These are phyloP conservation scores for Eulemur coronatus DNA, from an alignment of 2,797 vertebrate genomes.

Conservation along the genomic window DNA sequence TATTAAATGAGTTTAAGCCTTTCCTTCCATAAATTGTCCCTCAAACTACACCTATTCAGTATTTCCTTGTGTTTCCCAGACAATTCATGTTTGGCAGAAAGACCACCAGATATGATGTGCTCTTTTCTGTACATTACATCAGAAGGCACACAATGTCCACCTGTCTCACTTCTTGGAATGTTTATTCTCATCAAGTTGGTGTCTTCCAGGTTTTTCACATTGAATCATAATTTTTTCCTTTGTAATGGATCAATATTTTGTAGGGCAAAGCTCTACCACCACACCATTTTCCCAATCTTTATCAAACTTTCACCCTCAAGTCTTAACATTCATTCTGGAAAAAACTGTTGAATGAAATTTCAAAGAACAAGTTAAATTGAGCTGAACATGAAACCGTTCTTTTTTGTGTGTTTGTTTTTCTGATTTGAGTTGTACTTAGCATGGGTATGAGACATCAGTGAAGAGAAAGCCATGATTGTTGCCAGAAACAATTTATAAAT, in stretches of 20 bases:
- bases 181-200: neutral
- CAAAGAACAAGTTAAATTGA: neutral
- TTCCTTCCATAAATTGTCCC: neutral
- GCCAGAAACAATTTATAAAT: neutral
- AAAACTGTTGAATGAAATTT: neutral
- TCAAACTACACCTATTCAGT: neutral
- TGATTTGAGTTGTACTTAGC: neutral
- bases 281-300: neutral
- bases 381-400: neutral
- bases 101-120: accelerated
- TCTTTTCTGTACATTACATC: neutral
- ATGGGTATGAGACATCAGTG: neutral
- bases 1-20: neutral
- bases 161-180: neutral
- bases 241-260: neutral
- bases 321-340: neutral
- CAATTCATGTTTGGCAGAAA: neutral
- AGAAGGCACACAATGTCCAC: neutral
- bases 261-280: neutral
- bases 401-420: neutral
- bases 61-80: neutral
- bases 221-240: too few species aligned
- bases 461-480: neutral
- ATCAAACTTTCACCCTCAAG: neutral
- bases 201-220: neutral